A percentile compares a stretch with the other conserved stretches of the same genome.
Evolutionary conservation across 2,113 vertebrate species (phyloP).

Genomic region (Epinephelus moara): DNA sequence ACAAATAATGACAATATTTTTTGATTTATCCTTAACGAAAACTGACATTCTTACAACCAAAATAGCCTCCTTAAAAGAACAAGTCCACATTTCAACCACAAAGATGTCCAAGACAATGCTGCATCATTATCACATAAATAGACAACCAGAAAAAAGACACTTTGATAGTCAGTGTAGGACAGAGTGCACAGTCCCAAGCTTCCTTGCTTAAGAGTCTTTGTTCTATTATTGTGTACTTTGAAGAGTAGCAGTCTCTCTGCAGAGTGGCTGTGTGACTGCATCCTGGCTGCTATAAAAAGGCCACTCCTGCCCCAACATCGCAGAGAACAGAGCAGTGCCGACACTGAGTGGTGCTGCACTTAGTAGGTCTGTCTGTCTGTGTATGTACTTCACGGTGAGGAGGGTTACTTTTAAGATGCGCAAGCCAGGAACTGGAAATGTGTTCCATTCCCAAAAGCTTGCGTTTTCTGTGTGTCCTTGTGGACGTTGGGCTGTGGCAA

Average conservation of each 20-base stretch:
- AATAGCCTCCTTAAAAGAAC: conserved; percentile 13
- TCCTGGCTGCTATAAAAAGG: conserved; percentile 74
- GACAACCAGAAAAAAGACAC: conserved; percentile 29
- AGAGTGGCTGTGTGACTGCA: conserved; percentile 68
- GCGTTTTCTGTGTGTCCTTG: conserved; percentile 28
- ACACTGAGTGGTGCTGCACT: conserved; percentile 64
- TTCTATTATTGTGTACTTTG: conserved; percentile 74
- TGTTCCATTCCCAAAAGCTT: conserved; percentile 51
- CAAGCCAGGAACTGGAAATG: conserved; percentile 60
- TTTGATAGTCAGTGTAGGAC: conserved; percentile 49
- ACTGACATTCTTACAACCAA: not conserved
- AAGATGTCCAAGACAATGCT: conserved; percentile 1
- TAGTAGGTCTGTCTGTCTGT: conserved; percentile 54
- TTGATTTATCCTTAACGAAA: not conserved
- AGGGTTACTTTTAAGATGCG: conserved; percentile 56
- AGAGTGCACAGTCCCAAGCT: conserved; percentile 49
- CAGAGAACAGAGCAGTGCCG: conserved; percentile 56
- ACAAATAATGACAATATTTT: not conserved
- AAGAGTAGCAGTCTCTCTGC: conserved; percentile 61
- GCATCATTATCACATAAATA: conserved; percentile 42
- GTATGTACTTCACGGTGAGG: conserved; percentile 50
- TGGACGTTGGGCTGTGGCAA: conserved; percentile 7
- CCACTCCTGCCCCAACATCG: conserved; percentile 61
- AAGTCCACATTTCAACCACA: not conserved
- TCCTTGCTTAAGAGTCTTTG: conserved; percentile 71